phyloP scores from a whole-genome alignment of 2,113 vertebrate species.

The Glaucomys volans region DNA sequence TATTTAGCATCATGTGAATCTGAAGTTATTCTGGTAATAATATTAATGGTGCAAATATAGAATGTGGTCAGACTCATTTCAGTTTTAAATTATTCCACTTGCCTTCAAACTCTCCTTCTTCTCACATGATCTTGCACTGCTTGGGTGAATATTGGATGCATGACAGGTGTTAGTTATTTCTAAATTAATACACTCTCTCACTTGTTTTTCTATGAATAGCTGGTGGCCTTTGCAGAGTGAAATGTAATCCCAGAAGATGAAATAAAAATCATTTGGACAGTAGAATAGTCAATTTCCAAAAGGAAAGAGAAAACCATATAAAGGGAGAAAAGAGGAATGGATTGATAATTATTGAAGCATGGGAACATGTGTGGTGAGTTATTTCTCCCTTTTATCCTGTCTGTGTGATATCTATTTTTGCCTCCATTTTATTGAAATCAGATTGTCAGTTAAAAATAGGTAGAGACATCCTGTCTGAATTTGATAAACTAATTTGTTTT shows the following conservation, averaged over 20 bases:
- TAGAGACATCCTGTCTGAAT: not conserved
- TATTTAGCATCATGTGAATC: not conserved
- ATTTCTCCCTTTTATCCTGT: not conserved
- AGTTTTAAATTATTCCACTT: not conserved
- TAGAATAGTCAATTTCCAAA: not conserved
- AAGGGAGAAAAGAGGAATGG: not conserved
- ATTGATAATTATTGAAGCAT: not conserved
- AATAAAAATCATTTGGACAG: not conserved
- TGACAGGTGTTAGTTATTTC: not conserved
- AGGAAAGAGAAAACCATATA: not conserved
- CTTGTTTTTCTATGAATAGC: not conserved
- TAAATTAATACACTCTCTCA: not conserved
- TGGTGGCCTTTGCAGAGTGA: not conserved
- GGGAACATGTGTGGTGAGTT: not conserved
- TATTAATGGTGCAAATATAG: not conserved
- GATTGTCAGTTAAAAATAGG: not conserved
- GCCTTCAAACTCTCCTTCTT: not conserved
- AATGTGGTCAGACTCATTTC: not conserved
- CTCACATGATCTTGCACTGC: accelerated
- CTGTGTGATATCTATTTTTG: not conserved
- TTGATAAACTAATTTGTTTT: not conserved
- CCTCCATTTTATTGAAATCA: not conserved
- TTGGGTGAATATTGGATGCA: not conserved
- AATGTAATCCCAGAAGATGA: not conserved
- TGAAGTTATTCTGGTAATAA: not conserved